Conservation (phyloP, 2,888 invertebrate genomes). For the Leucozona laternaria region DNA sequence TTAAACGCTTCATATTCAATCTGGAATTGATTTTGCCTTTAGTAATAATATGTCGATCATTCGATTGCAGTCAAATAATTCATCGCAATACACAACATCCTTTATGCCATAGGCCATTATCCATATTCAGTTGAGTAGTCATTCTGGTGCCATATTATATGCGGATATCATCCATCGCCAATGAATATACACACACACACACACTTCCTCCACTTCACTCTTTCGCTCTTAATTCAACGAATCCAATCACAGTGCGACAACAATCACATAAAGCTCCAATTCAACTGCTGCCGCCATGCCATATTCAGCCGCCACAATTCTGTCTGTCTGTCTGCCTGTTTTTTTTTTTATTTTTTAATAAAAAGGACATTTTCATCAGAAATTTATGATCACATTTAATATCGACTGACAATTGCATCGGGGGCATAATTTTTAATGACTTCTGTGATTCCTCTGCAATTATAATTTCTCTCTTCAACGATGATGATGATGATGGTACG, state of each 20-base stretch:
- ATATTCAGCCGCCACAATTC: constrained; percentile 49
- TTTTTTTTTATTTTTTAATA: constrained; percentile 48
- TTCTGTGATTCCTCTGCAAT: constrained; percentile 72
- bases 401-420: constrained; percentile 76
- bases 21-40: constrained; percentile 13
- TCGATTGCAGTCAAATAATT: constrained; percentile 65
- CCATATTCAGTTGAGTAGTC: constrained; percentile 57
- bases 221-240: not conserved
- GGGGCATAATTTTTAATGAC: constrained; percentile 76
- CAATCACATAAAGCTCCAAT: constrained; percentile 51
- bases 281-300: constrained; percentile 34
- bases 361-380: constrained; percentile 72
- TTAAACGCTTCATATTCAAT: not conserved
- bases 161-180: constrained; percentile 60
- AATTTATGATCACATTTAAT: constrained; percentile 76
- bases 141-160: constrained; percentile 63
- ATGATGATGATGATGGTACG: not conserved
- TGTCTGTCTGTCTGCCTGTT: constrained; percentile 69
- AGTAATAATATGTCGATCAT: constrained; percentile 57
- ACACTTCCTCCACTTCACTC: not conserved
- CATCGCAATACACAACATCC: constrained; percentile 22
- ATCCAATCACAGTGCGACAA: constrained; percentile 45
- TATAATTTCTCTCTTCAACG: constrained; percentile 49
- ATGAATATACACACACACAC: not conserved
- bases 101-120: constrained; percentile 36